phyloP scores from a whole-genome alignment of 2,797 vertebrate species.

The Onychomys arenicola region DNA sequence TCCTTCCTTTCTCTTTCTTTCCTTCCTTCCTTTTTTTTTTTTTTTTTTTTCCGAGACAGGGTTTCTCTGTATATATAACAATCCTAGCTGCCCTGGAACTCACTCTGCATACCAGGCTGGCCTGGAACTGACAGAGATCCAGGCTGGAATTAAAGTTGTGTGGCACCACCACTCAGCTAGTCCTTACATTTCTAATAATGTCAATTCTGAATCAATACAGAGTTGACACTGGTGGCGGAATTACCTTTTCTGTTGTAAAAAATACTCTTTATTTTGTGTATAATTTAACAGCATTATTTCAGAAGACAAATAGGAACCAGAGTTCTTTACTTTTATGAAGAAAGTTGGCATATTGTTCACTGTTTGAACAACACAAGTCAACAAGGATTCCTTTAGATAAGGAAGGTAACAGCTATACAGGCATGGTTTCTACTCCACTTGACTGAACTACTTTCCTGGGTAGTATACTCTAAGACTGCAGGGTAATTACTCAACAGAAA shows the following conservation, averaged over 20 bases:
- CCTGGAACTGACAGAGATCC: no score
- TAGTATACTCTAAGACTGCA: not conserved
- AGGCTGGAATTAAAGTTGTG: not conserved
- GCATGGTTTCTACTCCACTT: not conserved
- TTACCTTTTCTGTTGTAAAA: not conserved
- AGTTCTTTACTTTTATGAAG: constrained; percentile 48
- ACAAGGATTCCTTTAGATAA: not conserved
- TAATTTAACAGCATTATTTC: constrained; percentile 3
- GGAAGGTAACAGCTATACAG: not conserved
- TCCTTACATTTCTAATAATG: not conserved
- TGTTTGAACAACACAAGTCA: constrained; percentile 54
- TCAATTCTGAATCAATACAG: constrained; percentile 1
- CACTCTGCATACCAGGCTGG: no score
- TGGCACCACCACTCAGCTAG: no score
- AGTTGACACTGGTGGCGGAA: not conserved
- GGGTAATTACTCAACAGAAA: constrained; percentile 5
- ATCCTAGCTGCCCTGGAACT: no score
- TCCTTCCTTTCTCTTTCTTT: no score
- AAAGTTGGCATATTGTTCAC: constrained; percentile 61
- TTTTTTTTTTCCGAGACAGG: no score
- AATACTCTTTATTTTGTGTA: constrained; percentile 21
- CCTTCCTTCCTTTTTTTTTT: no score
- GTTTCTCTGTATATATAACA: no score
- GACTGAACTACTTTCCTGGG: constrained; percentile 46
- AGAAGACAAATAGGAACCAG: not conserved